A percentile compares a stretch with the other conserved stretches of the same genome.
Conservation (phyloP, 2,797 vertebrate genomes). For the Pipistrellus nathusii region DNA sequence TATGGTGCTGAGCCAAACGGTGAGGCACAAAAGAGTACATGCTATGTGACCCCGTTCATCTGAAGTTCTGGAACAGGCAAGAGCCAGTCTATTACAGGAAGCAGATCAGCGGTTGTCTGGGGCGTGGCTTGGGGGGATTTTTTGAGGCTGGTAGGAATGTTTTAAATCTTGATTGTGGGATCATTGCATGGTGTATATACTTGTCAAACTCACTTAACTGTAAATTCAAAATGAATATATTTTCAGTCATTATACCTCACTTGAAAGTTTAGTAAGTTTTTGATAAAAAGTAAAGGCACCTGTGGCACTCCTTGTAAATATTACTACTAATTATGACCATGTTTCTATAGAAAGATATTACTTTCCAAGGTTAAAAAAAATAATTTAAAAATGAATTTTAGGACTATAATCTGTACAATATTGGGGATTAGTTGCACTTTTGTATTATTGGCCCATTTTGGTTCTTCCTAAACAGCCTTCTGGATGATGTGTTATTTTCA, state of each 20-base stretch:
- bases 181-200: background rate
- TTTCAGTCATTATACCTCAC: constrained; percentile 32
- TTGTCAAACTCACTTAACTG: constrained; percentile 34
- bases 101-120: background rate
- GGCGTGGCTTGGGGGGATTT: background rate
- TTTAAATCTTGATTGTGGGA: background rate
- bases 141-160: background rate
- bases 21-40: background rate
- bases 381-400: constrained; percentile 43
- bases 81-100: background rate
- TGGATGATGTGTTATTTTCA: constrained; percentile 61
- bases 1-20: background rate
- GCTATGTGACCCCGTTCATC: background rate
- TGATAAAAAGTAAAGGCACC: constrained; percentile 34
- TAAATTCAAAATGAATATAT: background rate
- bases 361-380: constrained; percentile 30
- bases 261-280: background rate
- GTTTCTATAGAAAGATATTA: background rate
- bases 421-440: background rate
- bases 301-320: constrained; percentile 8
- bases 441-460: constrained; percentile 14
- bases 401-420: constrained; percentile 1
- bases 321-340: background rate
- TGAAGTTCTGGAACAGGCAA: background rate
- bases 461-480: constrained; percentile 36